phyloP scores from a whole-genome alignment of 2,888 invertebrate genomes.

The Tethea ocularis region DNA sequence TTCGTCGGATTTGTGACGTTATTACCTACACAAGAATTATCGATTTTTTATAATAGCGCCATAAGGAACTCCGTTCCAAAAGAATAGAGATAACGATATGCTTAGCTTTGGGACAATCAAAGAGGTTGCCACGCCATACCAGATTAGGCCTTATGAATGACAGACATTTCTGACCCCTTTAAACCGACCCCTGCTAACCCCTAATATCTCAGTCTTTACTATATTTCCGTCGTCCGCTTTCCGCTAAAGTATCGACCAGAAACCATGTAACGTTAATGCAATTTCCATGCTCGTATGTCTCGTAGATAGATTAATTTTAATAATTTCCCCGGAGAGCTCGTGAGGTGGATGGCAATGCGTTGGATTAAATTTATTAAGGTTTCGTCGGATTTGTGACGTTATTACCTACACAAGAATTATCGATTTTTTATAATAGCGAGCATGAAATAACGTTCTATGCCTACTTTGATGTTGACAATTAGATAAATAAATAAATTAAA shows the following conservation, averaged over 20 bases:
- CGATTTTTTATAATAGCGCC: too few species aligned
- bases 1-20: too few species aligned
- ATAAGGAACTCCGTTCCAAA: too few species aligned
- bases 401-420: neutral
- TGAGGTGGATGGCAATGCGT: neutral
- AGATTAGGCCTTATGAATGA: neutral
- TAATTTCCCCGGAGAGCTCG: slow-evolving; percentile 1
- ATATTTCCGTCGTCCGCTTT: neutral
- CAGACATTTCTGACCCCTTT: neutral
- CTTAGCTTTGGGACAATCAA: neutral
- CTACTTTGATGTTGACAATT: too few species aligned
- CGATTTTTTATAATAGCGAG: neutral
- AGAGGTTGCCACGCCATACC: neutral
- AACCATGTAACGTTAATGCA: neutral
- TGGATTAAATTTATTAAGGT: neutral
- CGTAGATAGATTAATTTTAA: neutral
- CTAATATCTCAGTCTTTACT: slow-evolving; percentile 4
- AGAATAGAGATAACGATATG: too few species aligned
- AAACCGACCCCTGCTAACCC: neutral
- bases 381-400: neutral
- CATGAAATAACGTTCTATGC: too few species aligned
- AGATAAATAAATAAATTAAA: too few species aligned
- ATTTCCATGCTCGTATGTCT: neutral
- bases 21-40: too few species aligned
- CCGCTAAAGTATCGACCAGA: neutral